Evolutionary conservation across 2,888 invertebrate species (phyloP), one percentile per base, ranked within the genome.

Genomic region (Andrena minutula): DNA sequence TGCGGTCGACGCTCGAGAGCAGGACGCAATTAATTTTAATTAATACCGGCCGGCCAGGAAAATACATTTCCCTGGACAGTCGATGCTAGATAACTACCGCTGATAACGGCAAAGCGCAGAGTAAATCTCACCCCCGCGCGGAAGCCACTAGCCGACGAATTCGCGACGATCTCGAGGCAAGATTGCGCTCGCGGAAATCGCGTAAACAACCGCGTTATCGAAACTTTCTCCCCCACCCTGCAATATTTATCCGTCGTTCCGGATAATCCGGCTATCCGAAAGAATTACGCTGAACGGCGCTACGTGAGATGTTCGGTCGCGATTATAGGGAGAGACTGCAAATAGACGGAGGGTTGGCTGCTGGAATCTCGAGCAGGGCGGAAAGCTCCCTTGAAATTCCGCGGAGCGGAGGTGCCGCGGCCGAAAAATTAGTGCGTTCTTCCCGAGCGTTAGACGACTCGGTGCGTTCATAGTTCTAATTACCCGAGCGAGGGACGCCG

Each of bases 391-490:
- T 12, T 12, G 41, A 16, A 41, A 41, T 41, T 41, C 41, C 12
- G 16, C 41, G 41, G n/a, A n/a, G 0, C 60, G 30, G 16, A 58
- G 16, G 1, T 16, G 12, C 60, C 41, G 41, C 4, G 41, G 16
- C 41, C 51, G 51, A 51, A 51, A 51, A 51, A 51, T 51, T 51
- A n/a, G 20, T 2, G 7, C n/a, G n/a, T 51, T 51, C 51, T 8
- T 8, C n/a, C 20, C 16, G 4, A 30, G 12, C 58, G 16, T 66
- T 64, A 73, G 61, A 79, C 83, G 58, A 58, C 69, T 74, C 66
- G 60, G 61, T 72, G 78, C 68, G 53, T 75, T 82, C 65, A 49
- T 65, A 65, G 60, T 72, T 80, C 75, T 78, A 78, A 78, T 84
- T 84, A 83, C 56, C 63, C 66, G 47, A 65, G 64, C 41, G 70